Percentiles rank a stretch among this genome's conserved stretches.
These are phyloP conservation scores for Gymnopithys bicolor DNA, from an alignment of 2,797 vertebrate species.

Conservation along the genomic window DNA sequence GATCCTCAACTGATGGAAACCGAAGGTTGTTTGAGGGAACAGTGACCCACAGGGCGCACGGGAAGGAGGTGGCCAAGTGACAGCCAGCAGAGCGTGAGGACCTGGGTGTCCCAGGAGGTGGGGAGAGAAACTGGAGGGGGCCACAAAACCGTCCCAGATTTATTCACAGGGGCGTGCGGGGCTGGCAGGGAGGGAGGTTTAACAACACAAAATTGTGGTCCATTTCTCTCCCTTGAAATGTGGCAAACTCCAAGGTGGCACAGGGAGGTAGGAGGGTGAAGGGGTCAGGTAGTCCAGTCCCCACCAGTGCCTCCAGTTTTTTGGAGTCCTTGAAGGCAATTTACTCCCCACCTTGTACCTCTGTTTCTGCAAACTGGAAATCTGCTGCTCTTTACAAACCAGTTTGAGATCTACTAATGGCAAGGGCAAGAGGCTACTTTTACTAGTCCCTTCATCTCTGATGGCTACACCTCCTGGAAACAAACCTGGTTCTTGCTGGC, in stretches of 20 bases:
- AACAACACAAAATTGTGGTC: fast-evolving
- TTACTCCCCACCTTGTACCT: fast-evolving
- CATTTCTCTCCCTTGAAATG: fast-evolving
- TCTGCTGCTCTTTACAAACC: background rate
- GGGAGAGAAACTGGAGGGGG: background rate
- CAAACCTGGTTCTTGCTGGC: background rate
- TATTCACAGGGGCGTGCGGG: fast-evolving
- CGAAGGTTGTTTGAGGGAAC: background rate
- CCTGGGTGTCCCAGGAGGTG: background rate
- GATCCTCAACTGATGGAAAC: background rate
- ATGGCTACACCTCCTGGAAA: background rate
- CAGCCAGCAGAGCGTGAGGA: background rate
- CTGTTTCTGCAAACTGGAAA: background rate
- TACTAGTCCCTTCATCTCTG: fast-evolving
- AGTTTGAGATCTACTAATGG: fast-evolving
- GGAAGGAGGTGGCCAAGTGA: background rate
- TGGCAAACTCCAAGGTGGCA: background rate
- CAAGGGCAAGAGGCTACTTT: background rate
- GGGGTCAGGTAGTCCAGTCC: fast-evolving
- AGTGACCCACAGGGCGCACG: fast-evolving
- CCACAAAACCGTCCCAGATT: background rate
- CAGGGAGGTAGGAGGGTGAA: fast-evolving
- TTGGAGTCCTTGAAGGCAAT: fast-evolving
- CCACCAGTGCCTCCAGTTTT: background rate
- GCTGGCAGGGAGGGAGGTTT: background rate